Evolutionary conservation across 92 coral and sea anemone genomes (phyloP).

Genomic region (Zoanthus sociatus): DNA sequence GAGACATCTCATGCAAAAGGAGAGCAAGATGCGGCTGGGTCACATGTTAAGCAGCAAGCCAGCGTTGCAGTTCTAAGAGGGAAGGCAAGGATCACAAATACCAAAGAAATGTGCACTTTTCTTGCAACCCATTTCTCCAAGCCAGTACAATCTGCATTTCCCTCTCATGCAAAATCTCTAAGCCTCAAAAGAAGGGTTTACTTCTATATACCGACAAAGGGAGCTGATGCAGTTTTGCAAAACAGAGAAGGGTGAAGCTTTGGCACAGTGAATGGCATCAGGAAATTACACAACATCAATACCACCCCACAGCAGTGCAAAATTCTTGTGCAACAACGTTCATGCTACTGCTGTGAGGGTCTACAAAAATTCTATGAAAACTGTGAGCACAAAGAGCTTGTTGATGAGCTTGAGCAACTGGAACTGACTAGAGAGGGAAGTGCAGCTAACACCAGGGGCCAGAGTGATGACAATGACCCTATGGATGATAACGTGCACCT

Average conservation of each 20-base stretch:
- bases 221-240: not conserved
- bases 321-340: not conserved
- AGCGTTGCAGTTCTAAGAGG: conserved; percentile 55
- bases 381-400: conserved; percentile 20
- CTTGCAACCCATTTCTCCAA: conserved; percentile 38
- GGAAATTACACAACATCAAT: conserved; percentile 18
- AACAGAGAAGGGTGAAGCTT: conserved; percentile 20
- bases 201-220: not conserved
- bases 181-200: not conserved
- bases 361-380: conserved; percentile 6
- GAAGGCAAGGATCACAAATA: conserved; percentile 58
- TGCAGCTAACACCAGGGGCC: conserved; percentile 16
- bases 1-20: not conserved
- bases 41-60: conserved; percentile 38
- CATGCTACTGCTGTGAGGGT: not conserved
- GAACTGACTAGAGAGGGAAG: conserved; percentile 3
- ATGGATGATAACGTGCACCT: conserved; percentile 28
- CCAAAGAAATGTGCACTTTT: conserved; percentile 45
- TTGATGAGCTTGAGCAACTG: conserved; percentile 15
- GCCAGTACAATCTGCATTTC: conserved; percentile 18
- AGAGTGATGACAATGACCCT: conserved; percentile 3
- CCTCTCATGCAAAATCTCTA: not conserved
- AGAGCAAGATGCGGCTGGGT: not conserved
- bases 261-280: conserved; percentile 8
- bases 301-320: conserved; percentile 31